Conservation (phyloP, 2,888 invertebrate species). For the Cryptophagus acutangulus region DNA sequence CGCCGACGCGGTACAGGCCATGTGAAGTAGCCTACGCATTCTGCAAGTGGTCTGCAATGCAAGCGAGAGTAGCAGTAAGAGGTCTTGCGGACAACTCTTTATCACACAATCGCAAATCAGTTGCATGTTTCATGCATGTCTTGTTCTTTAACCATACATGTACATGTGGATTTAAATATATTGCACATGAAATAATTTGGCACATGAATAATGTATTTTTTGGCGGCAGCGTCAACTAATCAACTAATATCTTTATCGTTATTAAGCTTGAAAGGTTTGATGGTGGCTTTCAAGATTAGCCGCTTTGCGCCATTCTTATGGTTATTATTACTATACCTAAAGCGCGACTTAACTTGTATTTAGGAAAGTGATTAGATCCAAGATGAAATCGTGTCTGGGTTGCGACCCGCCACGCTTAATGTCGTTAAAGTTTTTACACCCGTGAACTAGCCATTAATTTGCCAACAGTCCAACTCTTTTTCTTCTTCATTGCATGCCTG, state of each 20-base stretch:
- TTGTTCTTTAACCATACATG: slow-evolving; percentile 4
- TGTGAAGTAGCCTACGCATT: slow-evolving; percentile 29
- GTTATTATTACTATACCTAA: slow-evolving; percentile 1
- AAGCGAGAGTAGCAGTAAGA: slow-evolving; percentile 18
- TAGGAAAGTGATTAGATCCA: slow-evolving; percentile 8
- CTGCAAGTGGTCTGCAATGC: too few relatives aligned
- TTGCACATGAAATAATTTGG: slow-evolving; percentile 3
- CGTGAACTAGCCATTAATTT: slow-evolving; percentile 3
- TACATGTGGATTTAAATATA: slow-evolving; percentile 10
- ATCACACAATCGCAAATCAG: slow-evolving; percentile 26
- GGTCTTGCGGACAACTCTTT: slow-evolving; percentile 25
- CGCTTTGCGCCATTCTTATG: slow-evolving; percentile 5
- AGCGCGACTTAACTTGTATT: slow-evolving; percentile 10
- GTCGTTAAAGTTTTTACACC: slow-evolving; percentile 9
- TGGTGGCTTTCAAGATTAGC: neutral
- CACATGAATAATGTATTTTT: slow-evolving; percentile 6
- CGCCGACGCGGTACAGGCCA: too few relatives aligned
- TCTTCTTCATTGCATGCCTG: neutral
- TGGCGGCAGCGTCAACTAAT: too few relatives aligned
- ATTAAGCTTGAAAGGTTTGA: slow-evolving; percentile 1
- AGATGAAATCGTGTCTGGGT: slow-evolving; percentile 8
- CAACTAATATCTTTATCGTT: neutral
- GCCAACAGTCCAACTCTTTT: neutral
- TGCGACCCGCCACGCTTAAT: slow-evolving; percentile 9
- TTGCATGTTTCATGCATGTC: slow-evolving; percentile 22